A percentile compares a stretch with the other conserved stretches of the same genome.
These are phyloP conservation scores for Heteromormyrus szaboi DNA, from an alignment of 2,797 vertebrate genomes.

Conservation along the genomic window DNA sequence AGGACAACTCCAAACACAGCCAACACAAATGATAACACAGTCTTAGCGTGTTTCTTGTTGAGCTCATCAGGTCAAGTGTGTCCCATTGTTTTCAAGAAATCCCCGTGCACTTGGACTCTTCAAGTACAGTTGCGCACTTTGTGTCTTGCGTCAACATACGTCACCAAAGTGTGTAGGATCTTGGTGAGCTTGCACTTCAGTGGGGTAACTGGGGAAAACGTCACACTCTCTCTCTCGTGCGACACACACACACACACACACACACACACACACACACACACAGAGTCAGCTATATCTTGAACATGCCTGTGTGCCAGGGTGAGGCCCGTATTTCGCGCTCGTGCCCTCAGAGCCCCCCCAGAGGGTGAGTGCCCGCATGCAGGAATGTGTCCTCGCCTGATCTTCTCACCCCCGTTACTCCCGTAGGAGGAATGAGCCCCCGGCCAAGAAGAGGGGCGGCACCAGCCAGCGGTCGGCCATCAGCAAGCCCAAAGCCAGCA, in stretches of 20 bases:
- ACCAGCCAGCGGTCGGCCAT: background rate
- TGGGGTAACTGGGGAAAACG: background rate
- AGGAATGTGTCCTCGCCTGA: slow-evolving; percentile 13
- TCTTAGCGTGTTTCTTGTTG: background rate
- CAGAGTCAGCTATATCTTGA: background rate
- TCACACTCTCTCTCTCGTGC: background rate
- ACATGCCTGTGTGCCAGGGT: background rate
- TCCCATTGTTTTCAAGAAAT: background rate
- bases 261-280: background rate
- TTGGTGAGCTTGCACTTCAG: background rate
- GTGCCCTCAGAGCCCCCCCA: background rate
- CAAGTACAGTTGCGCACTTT: background rate
- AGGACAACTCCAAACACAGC: background rate
- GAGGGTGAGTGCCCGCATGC: background rate
- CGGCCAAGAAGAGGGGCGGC: slow-evolving; percentile 1
- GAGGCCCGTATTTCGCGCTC: background rate
- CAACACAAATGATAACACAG: background rate
- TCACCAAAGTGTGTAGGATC: background rate
- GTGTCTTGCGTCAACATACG: background rate
- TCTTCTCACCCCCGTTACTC: background rate
- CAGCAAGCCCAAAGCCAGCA: slow-evolving; percentile 32
- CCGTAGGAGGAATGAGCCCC: slow-evolving; percentile 17
- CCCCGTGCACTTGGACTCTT: background rate
- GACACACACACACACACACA: background rate
- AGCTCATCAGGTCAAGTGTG: background rate